Evolutionary conservation across 2,797 vertebrate genomes (phyloP), one percentile per base, ranked within the genome.

Genomic region (Toxotes lorentzi): DNA sequence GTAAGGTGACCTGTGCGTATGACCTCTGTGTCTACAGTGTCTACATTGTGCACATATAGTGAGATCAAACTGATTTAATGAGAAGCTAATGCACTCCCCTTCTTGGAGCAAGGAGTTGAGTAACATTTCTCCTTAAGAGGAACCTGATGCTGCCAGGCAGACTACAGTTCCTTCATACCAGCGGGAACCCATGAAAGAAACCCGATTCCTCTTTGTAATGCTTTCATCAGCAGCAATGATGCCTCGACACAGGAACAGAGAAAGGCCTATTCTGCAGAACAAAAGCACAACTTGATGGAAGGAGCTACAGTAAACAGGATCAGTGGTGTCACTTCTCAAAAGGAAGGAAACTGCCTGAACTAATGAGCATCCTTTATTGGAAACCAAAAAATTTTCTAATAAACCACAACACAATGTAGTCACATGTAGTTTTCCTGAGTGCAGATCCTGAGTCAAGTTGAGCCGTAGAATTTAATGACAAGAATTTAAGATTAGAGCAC

Each of bases 121-220:
- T 72, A 79, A 62, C 63, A 70, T 82, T 76, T 84, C 70, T 74
- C 45, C 69, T 78, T 50, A 68, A 85, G 83, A 85, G 88, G 81
- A 92, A 90, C 81, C 74, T 57, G 70, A 89, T 53, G 58, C 85
- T 78, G 35, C 58, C 67, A 62, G 77, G 61, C 90, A 78, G 59
- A 53, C 87, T 78, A 40, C 75, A 80, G 79, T 81, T 79, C 73
- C 72, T 69, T 73, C 43, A 47, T 62, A 73, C 64, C 68, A 35
- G 75, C 68, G 77, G 80, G 75, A 88, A 86, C 76, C 78, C 76
- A 79, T 0, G 27, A 87, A 60, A 76, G 88, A 85, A 89, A 92
- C 83, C 77, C 12, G 78, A 93, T 62, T 89, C 90, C 66, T 77
- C 82, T 91, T 89, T 92, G 88, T 90, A 73, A 80, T 60, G 89